Base-by-base conservation (phyloP, 2,888 invertebrate species). In the Acrobasis consociella region DNA sequence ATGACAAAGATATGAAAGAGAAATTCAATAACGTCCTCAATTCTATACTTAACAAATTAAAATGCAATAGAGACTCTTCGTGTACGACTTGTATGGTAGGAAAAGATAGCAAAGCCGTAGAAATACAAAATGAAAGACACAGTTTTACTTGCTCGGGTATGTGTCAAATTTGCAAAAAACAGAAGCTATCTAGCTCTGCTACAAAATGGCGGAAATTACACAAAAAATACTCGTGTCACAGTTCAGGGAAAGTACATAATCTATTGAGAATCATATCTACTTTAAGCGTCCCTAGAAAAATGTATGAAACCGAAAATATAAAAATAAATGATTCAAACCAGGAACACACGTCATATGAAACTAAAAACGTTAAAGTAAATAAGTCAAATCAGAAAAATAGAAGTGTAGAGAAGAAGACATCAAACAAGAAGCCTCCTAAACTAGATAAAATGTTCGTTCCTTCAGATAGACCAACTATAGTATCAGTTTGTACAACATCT, bases 261-360 rank as follows among this genome's bases (percentile, higher is more conserved):
- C 73, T 80, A 64, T 63, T 79, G 2, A 82, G 73, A 74, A 71
- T 88, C 7, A 80, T 90, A 63, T 90, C 91, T 9, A 89, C 90
- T 0, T 70, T 90, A 16, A 91, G 87, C 58, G 80, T 91, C 22
- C 91, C 91, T 9, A 83, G 82, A 71, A 81, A 80, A 65, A 69
- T 81, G 16, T 71, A 79, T 31, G 77, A 73, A 56, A 67, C 67
- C 11, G 77, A 73, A 37, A 78, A 83, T 65, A 70, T 76, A 0
- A 67, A 11, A 7, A 39, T 58, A 11, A 60, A 63, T 62, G 1
- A 52, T 52, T 31, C 22, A 13, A 8, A 46, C 22, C 13, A 22
- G 16, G 46, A 11, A 13, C 46, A 46, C 3, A 13, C 10, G 5
- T 22, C 22, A 2, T 22, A 22, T 22, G 22, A 22, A 22, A 22